phyloP scores from a whole-genome alignment of 2,113 vertebrate species.

The Spilogale gracilis region DNA sequence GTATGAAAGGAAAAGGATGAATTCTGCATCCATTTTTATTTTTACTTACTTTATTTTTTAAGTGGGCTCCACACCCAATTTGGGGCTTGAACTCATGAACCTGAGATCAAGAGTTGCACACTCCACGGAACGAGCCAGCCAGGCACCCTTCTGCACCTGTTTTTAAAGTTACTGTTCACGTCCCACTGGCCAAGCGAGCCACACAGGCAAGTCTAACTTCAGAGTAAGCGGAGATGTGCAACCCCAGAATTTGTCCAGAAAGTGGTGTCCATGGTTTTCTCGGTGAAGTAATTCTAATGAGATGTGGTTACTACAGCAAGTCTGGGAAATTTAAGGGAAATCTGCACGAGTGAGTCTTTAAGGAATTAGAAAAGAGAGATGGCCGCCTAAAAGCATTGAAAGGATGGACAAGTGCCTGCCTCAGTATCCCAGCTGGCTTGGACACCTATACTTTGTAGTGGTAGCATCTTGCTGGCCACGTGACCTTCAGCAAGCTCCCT shows the following conservation, averaged over 20 bases:
- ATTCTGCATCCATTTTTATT: not conserved
- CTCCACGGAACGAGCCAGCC: not conserved
- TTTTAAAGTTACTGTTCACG: not conserved
- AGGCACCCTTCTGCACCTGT: not conserved
- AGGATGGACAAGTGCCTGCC: not conserved
- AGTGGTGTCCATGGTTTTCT: not conserved
- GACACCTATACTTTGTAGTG: not conserved
- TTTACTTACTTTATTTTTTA: not conserved
- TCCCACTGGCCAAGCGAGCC: not conserved
- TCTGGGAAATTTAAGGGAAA: not conserved
- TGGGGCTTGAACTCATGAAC: not conserved
- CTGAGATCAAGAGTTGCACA: not conserved
- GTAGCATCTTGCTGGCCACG: not conserved
- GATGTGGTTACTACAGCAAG: not conserved
- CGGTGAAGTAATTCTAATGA: not conserved
- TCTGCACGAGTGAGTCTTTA: not conserved
- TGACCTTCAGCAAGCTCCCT: constrained; percentile 45
- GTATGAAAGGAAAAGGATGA: not conserved
- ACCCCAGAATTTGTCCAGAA: not conserved
- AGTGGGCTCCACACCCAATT: not conserved
- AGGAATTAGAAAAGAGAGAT: constrained; percentile 6
- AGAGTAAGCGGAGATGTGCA: not conserved
- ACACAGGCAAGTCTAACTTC: not conserved
- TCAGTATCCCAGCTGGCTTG: not conserved
- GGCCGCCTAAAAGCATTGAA: not conserved